Percentiles rank a stretch among this genome's conserved stretches.
Conservation (phyloP, 2,113 vertebrate genomes). For the Cacatua alba region DNA sequence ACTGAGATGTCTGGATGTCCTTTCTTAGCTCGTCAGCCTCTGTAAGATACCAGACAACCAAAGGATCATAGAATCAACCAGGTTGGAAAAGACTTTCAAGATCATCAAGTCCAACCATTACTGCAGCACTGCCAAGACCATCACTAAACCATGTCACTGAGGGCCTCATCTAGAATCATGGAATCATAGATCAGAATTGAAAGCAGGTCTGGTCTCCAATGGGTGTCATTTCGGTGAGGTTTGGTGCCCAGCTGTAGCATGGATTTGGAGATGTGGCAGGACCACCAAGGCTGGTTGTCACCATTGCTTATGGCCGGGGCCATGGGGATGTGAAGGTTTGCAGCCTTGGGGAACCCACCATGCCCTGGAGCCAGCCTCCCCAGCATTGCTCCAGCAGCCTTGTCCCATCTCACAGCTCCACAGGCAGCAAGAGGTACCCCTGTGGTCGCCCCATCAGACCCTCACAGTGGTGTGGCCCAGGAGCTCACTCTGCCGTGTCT, state of each 20-base stretch:
- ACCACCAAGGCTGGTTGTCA: neutral
- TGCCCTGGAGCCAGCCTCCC: neutral
- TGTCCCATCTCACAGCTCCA: neutral
- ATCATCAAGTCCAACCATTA: neutral
- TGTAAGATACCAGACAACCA: neutral
- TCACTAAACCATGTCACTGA: neutral
- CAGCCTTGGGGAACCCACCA: neutral
- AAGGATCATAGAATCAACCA: neutral
- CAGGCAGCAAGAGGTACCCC: neutral
- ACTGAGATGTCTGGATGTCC: neutral
- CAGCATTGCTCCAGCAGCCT: neutral
- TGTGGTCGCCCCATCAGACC: neutral
- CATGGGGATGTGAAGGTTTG: neutral
- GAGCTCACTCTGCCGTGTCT: neutral
- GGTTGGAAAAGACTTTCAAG: neutral
- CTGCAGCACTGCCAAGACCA: neutral
- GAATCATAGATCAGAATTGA: neutral
- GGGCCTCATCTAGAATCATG: neutral
- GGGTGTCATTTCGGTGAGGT: neutral
- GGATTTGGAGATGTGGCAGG: neutral
- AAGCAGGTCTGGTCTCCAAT: neutral
- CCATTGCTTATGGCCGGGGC: neutral
- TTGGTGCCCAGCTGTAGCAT: neutral
- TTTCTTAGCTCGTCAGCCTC: neutral
- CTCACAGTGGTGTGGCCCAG: fast-evolving